Base-by-base conservation (phyloP, 1,140 invertebrate species). In the Brachionus rubens region DNA sequence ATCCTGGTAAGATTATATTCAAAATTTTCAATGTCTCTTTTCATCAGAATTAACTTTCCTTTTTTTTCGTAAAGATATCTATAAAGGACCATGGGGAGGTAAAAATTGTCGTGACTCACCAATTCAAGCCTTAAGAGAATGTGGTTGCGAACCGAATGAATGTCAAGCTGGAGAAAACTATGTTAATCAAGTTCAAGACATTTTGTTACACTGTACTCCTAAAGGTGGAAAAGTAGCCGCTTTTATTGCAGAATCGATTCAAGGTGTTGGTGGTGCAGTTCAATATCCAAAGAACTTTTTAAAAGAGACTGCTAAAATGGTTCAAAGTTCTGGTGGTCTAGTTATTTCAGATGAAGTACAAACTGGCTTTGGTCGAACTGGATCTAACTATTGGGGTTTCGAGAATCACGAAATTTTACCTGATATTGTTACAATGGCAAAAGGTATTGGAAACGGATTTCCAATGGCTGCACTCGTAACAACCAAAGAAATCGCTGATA, bases 321-420 rank as follows among this genome's bases (percentile, higher is more conserved):
- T 97, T 0, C 89, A 89, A 56, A 85, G 88, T 33, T 87, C 90
- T 80, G 94, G 93, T 28, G 95, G 94, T 10, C 70, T 98, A 0
- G 94, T 90, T 80, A 90, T 98, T 76, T 88, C 91, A 5, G 96
- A 98, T 86, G 95, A 98, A 86, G 92, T 91, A 82, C 95, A 98
- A 86, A 94, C 93, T 28, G 95, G 96, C 12, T 97, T 98, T 84
- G 96, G 93, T 0, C 86, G 96, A 77, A 93, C 92, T 0, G 96
- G 96, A 0, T 90, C 92, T 52, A 87, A 93, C 80, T 98, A 91
- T 84, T 99, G 96, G 96, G 94, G 93, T 1, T 98, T 98, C 84
- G 86, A 97, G 83, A 85, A 83, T 1, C 93, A 98, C 82, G 91
- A 86, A 21, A 89, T 96, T 16, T 80, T 87, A 16, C 96, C 96